Evolutionary conservation across 2,113 vertebrate species (phyloP), one percentile per base, ranked within the genome.

Genomic region (Melospiza melodia): DNA sequence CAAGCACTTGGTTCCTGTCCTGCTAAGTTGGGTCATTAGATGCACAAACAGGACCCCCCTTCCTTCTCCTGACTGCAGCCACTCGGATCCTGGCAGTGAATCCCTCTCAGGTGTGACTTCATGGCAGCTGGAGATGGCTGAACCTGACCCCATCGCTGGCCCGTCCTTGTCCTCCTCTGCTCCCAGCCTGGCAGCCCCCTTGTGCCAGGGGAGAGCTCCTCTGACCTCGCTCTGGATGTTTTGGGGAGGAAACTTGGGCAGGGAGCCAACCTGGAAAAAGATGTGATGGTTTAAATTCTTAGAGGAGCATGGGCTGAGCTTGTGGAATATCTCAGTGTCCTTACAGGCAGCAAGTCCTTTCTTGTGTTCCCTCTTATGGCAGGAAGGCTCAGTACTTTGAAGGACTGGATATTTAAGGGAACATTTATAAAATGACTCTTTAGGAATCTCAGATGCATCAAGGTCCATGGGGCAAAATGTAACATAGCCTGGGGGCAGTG

Each of bases 21-120:
- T 71, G 79, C 63, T 62, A 43, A 77, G 59, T 55, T 93, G 93
- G 65, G 86, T 89, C 63, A 31, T 77, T 51, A 84, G 72, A 2
- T 2, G 93, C 72, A 71, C 68, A 89, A 73, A 86, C 51, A 80
- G 51, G 86, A 54, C 18, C 12, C 27, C 3, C 58, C 33, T 81
- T 93, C 72, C 39, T 77, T 35, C 74, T 61, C 48, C 39, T 5
- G 1, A 6, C n/a, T 3, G 7, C 71, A 58, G 65, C 22, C 1
- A 0, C 39, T 83, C 4, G 3, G 62, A 9, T 89, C 35, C 67
- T 52, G 57, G 33, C 90, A 94, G n/a, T 82, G 87, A 94, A 79
- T 87, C 62, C 68, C 65, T 77, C 72, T 84, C 93, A 92, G 94
- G 93, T 97, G 91, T 67, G 69, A 94, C 55, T 46, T 84, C 30